Evolutionary conservation across 2,797 vertebrate species (phyloP).

Genomic region (Cossypha niveicapilla): DNA sequence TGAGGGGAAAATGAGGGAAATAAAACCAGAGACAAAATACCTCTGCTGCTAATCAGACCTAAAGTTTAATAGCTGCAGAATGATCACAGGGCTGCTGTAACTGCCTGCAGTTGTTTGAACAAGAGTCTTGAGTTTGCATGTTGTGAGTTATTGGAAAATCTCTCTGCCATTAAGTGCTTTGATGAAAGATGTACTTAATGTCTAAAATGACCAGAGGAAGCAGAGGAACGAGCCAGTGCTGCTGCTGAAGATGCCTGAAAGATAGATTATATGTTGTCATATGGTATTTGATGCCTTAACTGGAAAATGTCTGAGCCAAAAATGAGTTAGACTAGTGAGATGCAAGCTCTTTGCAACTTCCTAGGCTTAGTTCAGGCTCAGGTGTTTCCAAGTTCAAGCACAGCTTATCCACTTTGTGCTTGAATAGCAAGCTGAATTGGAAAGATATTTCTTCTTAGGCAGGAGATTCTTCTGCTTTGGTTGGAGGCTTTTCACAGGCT

Average conservation of each 20-base stretch:
- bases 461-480: not conserved
- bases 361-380: constrained; percentile 18
- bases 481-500: not conserved
- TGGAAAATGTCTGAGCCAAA: constrained; percentile 58
- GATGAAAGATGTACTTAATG: constrained; percentile 60
- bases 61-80: constrained; percentile 14
- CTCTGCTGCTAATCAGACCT: not conserved
- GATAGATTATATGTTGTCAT: constrained; percentile 58
- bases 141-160: constrained; percentile 63
- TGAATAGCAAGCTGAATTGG: constrained; percentile 14
- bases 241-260: constrained; percentile 37
- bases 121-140: constrained; percentile 11
- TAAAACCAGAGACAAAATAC: not conserved
- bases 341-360: constrained; percentile 39
- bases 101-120: constrained; percentile 55
- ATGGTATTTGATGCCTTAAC: constrained; percentile 54
- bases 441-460: not conserved
- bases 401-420: constrained; percentile 23
- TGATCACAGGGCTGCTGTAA: not conserved
- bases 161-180: constrained; percentile 56
- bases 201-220: constrained; percentile 56
- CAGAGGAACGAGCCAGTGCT: not conserved
- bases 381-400: constrained; percentile 47
- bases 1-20: constrained; percentile 17
- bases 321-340: constrained; percentile 30